Evolutionary conservation across 2,888 invertebrate species (phyloP), one percentile per base, ranked within the genome.

Genomic region (Lasioglossum pauxillum): DNA sequence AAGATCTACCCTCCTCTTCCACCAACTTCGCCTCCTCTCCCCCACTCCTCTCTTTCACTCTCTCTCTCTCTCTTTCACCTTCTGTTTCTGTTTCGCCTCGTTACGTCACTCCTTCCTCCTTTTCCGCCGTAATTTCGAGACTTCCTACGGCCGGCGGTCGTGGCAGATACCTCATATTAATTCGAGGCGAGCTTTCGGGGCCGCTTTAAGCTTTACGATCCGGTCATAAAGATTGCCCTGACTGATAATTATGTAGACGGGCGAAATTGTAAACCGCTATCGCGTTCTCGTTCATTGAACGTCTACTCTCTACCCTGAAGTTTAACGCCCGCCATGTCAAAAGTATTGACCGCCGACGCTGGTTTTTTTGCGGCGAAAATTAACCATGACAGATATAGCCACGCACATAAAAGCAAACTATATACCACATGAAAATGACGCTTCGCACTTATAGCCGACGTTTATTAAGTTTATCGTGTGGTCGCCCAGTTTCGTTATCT

Each of bases 201-300:
- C 83, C 83, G 89, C 86, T 93, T 93, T 91, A 87, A 89, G 86
- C 87, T 93, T 93, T 93, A 93, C 91, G 93, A 91, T 89, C 85
- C 80, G 79, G 85, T 85, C 90, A 90, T 93, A 93, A 93, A 93
- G 93, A 93, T 93, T 80, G 90, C 87, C 91, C 89, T 89, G 87
- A 78, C 90, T 88, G 93, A 93, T 93, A 93, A 93, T 93, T 93
- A 91, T 90, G 89, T 88, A 87, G 87, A 87, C 86, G 85, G 88
- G 89, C 80, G 86, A 90, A 93, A 93, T 92, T 92, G 90, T 91
- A 90, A 91, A 91, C 87, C 91, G 86, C 84, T 92, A 91, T 92
- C 86, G 85, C 75, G 81, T 80, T 49, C 57, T 16, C 82, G 78
- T 74, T 80, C 84, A 83, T 77, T 82, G 78, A 82, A 77, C 80